Evolutionary conservation across 2,113 vertebrate species (phyloP).

Genomic region (Tonatia bakeri): DNA sequence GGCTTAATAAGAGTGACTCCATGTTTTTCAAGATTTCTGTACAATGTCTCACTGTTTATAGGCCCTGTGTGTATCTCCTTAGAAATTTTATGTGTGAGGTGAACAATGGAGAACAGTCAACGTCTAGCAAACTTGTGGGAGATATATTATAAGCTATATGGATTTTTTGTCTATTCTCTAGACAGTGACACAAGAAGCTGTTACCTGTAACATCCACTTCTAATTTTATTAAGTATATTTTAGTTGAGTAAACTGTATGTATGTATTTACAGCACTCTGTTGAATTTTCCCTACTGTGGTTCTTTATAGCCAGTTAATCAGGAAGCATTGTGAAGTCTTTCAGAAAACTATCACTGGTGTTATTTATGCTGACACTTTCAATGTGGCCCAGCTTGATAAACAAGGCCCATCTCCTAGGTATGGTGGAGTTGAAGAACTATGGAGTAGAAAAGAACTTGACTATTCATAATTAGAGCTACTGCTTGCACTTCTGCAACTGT

Average conservation of each 20-base stretch:
- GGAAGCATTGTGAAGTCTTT: neutral
- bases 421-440: neutral
- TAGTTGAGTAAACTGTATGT: neutral
- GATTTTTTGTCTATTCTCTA: neutral
- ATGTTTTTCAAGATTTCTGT: neutral
- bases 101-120: neutral
- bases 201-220: neutral
- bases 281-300: neutral
- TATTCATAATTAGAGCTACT: neutral
- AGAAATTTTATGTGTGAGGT: neutral
- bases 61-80: neutral
- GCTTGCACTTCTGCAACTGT: neutral
- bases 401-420: neutral
- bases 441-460: neutral
- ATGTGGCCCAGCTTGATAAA: neutral
- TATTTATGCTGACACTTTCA: neutral
- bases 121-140: neutral
- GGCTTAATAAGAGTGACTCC: neutral
- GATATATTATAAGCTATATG: neutral
- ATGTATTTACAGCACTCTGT: neutral
- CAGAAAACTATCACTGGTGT: neutral
- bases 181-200: neutral
- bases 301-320: neutral
- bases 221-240: neutral
- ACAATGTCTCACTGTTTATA: neutral